Base-by-base conservation (phyloP, 2,888 invertebrate genomes). In the Sceliomorpha sp. region DNA sequence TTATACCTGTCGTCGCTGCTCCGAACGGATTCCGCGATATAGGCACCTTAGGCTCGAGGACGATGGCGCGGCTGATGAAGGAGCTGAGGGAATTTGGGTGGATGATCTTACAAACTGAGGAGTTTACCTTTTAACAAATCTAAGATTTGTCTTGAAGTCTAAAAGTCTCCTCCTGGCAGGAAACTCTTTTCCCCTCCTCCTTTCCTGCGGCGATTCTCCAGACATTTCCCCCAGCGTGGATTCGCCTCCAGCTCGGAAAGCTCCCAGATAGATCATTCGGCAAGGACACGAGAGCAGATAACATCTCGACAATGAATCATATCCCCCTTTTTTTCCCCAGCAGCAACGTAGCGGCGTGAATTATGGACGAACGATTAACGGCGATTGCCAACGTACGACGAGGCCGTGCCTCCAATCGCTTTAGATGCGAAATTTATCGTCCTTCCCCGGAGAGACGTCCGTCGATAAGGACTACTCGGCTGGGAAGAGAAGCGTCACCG, bases 381-480 rank as follows among this genome's bases (percentile, higher is more conserved):
- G 60, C 47, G 67, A 62, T 68, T 68, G 59, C 60, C 37, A 56
- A 39, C 44, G 56, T 62, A 56, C 56, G 66, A 71, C 53, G 47
- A 64, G 39, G 67, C 63, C 36, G 51, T 56, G 59, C 55, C 48
- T 48, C 40, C 45, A 39, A 40, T 31, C 55, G 26, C 59, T 40
- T 66, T 58, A 42, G 60, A 60, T 67, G 47, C 62, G 66, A n/a
- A 72, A 75, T 73, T 75, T 73, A 73, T 74, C 74, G 73, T 69
- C 70, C 71, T 59, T 69, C 70, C 71, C 63, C 56, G 42, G 64
- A 66, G 69, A 70, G 69, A 72, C 73, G 72, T 73, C 62, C 68
- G 58, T 63, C 72, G 76, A 73, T 76, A 76, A 76, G n/a, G n/a
- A n/a, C n/a, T n/a, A n/a, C n/a, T n/a, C 69, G 51, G 70, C 47